These are phyloP conservation scores for Thrips palmi DNA, from an alignment of 1,140 invertebrate species.

Conservation along the genomic window DNA sequence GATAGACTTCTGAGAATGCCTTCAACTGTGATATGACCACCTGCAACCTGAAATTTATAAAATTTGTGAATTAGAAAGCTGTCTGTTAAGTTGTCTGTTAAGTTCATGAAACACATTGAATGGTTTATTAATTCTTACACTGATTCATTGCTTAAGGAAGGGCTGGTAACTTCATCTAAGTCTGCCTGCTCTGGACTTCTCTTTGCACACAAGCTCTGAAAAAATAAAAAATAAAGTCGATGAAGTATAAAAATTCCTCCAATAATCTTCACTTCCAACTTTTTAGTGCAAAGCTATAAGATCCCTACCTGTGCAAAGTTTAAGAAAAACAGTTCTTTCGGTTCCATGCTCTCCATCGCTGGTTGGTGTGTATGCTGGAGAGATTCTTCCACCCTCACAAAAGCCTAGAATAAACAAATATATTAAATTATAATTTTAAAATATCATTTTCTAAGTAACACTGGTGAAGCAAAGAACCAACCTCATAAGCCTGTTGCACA, in stretches of 20 bases:
- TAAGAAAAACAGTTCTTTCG: constrained; percentile 25
- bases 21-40: constrained; percentile 5
- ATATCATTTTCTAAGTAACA: background rate
- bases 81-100: constrained; percentile 1
- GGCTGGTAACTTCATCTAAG: constrained; percentile 11
- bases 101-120: background rate
- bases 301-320: constrained; percentile 24
- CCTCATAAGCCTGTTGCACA: background rate
- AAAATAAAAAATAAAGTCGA: constrained; percentile 11
- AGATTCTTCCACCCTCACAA: constrained; percentile 14
- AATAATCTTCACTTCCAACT: background rate
- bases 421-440: constrained; percentile 6
- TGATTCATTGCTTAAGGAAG: constrained; percentile 5
- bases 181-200: constrained; percentile 16
- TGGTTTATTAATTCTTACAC: constrained; percentile 7
- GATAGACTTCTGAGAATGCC: constrained; percentile 2
- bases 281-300: constrained; percentile 4
- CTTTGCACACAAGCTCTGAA: constrained; percentile 18
- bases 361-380: constrained; percentile 24
- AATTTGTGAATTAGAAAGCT: background rate
- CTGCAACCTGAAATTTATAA: constrained; percentile 2
- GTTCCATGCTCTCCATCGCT: constrained; percentile 24
- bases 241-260: constrained; percentile 1
- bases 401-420: constrained; percentile 17
- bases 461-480: background rate